Base-by-base conservation (phyloP, 2,113 vertebrate species). In the Lepisosteus osseus region DNA sequence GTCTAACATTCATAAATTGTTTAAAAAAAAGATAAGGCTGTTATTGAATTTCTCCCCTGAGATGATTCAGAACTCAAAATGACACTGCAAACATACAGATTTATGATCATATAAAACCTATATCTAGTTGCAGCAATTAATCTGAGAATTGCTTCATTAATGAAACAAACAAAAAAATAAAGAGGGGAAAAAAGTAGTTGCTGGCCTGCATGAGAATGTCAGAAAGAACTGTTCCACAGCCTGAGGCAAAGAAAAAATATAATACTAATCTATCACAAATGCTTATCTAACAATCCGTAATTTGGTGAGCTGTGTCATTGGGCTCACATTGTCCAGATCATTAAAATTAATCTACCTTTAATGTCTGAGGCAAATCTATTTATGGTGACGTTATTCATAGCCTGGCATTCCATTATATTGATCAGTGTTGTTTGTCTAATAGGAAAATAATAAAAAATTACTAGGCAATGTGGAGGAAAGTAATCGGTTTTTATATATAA, bases 381-480 rank as follows among this genome's bases (percentile, higher is more conserved):
- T 95, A 96, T 95, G 94, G 91, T 94, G 94, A 95, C 94, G 90
- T 92, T 95, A 94, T 95, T 96, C 94, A 97, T 92, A 92, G 94
- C 87, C 90, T 91, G 89, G 90, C 91, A 92, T 92, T 96, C 93
- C 90, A 93, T 91, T 93, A 92, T 95, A 98, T 97, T 94, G 97
- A 99, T 97, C 92, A 91, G 91, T 93, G 91, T 92, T 93, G 93
- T 98, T 96, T 96, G 94, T 93, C 93, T 98, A 97, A 98, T 96
- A 98, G 93, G 94, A 98, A 98, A 98, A 97, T 98, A 98, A 98
- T 97, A 99, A 98, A 98, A 95, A 98, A 99, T 99, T 98, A 98
- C 95, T 93, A 91, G 85, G 85, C 89, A 91, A 94, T 92, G 93
- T 85, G 87, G 90, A 89, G 85, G 85, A 94, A 93, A 93, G 94